Evolutionary conservation across 2,797 vertebrate species (phyloP), one percentile per base, ranked within the genome.

Genomic region (Megaceryle alcyon): DNA sequence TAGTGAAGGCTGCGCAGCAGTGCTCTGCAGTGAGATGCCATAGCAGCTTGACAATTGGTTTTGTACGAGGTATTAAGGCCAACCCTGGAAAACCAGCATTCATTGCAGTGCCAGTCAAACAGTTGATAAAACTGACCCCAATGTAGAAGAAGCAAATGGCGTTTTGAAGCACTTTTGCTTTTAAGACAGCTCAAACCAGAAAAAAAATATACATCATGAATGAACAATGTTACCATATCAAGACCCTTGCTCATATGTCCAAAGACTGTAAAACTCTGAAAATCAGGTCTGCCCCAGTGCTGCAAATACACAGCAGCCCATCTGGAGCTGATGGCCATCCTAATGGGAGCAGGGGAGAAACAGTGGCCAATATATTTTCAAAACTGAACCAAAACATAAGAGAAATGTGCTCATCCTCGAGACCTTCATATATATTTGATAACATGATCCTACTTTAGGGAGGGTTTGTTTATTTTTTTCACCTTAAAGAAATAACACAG

Each of bases 161-260:
- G 25, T 78, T 78, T 56, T 1, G 0, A 83, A 43, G n/a, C 3
- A 0, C 37, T 92, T 68, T 46, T 68, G 7, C 44, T 88, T 72
- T 28, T 1, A 4, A 20, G 35, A 69, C 65, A 83, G 46, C 49
- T 86, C 29, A 71, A 80, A 60, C 10, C 31, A 53, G 35, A 21
- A 63, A 72, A 66, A 41, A 48, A 53, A 44, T 10, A 5, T 2
- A 10, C 12, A 9, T 7, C 46, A 14, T 7, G 29, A 46, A 20
- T 21, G 26, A 63, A 64, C 1, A 0, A 5, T 0, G 2, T 16
- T 14, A 9, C 2, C 3, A 0, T 16, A 43, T 18, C 22, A 25
- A 29, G 8, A 33, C 14, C 16, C 18, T 57, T 51, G 35, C 48
- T 84, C 33, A 12, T 6, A 0, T 23, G 33, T 68, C 57, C 64